Base-by-base conservation (phyloP, 2,888 invertebrate genomes). In the Sialis lutaria region DNA sequence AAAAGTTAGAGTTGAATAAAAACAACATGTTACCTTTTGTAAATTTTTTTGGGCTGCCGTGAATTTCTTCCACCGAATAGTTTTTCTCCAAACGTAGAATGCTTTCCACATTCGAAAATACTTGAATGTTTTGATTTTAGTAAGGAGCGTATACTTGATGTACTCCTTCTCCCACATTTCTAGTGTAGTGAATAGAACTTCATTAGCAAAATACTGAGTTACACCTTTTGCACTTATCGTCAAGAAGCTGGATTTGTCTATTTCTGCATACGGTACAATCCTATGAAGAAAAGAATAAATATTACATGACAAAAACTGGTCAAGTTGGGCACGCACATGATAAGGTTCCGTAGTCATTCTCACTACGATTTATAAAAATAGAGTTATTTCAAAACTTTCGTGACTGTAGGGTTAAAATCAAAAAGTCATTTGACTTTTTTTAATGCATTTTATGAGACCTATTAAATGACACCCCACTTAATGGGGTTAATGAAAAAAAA, bases 181-280 rank as follows among this genome's bases (percentile, higher is more conserved):
- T 6, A 91, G 67, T 7, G 81, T 74, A 0, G 87, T 87, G 58
- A 86, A 90, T 9, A 77, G 77, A 63, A 82, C 80, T 60, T 88
- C 88, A 47, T 74, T 75, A 9, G 72, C 61, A 46, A 68, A 74
- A 60, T 77, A 80, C 56, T 84, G 82, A n/a, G 86, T 80, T 0
- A 90, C 85, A 1, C 91, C 92, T 57, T 79, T 76, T 4, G 75
- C 67, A 53, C 90, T 87, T 54, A 92, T 81, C 0, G 90, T 91
- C 56, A 84, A 77, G 60, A 79, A 86, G 57, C 85, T 82, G 10
- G 65, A 72, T 58, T 73, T 76, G 55, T 82, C 76, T 22, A 86
- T 68, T 45, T 80, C 69, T 37, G 76, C 73, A 57, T 82, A 89
- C 0, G 76, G 73, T 1, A 85, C 83, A 35, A 87, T 77, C 54